Conservation (phyloP, 2,888 invertebrate genomes). For the Bembecia ichneumoniformis region DNA sequence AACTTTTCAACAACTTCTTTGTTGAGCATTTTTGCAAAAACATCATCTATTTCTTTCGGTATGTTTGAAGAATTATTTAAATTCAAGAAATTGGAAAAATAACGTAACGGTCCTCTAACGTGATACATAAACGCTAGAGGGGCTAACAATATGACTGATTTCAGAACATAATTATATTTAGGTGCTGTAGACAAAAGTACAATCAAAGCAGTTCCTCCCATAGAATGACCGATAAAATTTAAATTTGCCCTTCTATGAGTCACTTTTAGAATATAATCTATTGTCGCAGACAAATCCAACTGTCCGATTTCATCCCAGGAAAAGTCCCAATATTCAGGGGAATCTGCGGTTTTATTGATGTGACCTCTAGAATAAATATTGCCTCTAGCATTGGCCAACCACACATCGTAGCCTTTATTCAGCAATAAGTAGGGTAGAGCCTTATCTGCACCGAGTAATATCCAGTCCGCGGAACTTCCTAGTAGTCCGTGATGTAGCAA, state of each 20-base stretch:
- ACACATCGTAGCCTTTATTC: conserved; percentile 72
- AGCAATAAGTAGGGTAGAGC: conserved; percentile 59
- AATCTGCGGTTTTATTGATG: conserved; percentile 19
- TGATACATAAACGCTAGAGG: conserved; percentile 44
- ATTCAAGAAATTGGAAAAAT: conserved; percentile 19
- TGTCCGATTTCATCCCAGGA: conserved; percentile 50
- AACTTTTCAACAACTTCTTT: conserved; percentile 29
- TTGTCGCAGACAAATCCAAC: conserved; percentile 38
- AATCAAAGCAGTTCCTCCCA: conserved; percentile 47
- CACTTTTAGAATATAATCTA: conserved; percentile 34
- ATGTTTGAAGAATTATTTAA: conserved; percentile 23
- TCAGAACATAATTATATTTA: conserved; percentile 35
- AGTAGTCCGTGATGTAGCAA: conserved; percentile 49
- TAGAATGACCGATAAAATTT: conserved; percentile 48
- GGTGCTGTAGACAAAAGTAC: conserved; percentile 37
- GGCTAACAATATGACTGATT: conserved; percentile 40
- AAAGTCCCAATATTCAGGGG: conserved; percentile 39
- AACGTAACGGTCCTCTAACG: conserved; percentile 31
- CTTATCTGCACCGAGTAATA: conserved; percentile 37
- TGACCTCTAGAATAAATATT: conserved; percentile 49
- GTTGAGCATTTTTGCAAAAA: conserved; percentile 29
- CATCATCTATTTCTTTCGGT: conserved; percentile 18
- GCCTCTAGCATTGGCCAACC: conserved; percentile 68
- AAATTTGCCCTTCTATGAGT: conserved; percentile 29
- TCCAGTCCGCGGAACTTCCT: conserved; percentile 55